Evolutionary conservation across 2,888 invertebrate species (phyloP).

Genomic region (Pharmacophagus antenor): DNA sequence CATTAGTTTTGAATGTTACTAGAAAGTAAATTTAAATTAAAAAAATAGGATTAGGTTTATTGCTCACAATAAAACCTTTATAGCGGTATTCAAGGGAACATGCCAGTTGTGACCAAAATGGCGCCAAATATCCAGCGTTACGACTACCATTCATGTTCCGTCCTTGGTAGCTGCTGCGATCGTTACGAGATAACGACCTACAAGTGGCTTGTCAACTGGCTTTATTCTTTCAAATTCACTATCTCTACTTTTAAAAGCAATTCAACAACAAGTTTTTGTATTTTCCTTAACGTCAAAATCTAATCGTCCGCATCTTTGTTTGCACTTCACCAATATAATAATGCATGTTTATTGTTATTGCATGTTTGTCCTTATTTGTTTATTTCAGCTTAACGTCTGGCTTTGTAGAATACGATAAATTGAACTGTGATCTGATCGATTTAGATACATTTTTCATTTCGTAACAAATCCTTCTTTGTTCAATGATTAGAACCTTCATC

Average conservation of each 20-base stretch:
- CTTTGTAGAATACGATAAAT: constrained; percentile 20
- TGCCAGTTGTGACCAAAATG: constrained; percentile 52
- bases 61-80: constrained; percentile 58
- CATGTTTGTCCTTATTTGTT: constrained; percentile 34
- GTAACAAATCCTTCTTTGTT: constrained; percentile 1
- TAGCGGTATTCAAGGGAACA: constrained; percentile 54
- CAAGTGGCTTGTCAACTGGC: constrained; percentile 42
- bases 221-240: constrained; percentile 55
- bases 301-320: constrained; percentile 42
- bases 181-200: constrained; percentile 58
- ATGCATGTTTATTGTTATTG: constrained; percentile 38
- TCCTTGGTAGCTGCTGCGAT: constrained; percentile 46
- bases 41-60: not conserved
- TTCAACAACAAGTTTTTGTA: constrained; percentile 36
- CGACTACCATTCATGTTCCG: constrained; percentile 49
- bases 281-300: constrained; percentile 45
- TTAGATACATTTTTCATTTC: constrained; percentile 18
- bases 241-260: constrained; percentile 49
- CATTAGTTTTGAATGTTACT: not conserved
- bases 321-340: constrained; percentile 41
- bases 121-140: constrained; percentile 58
- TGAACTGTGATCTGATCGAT: constrained; percentile 8
- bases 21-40: not conserved
- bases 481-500: not conserved
- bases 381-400: constrained; percentile 19